Evolutionary conservation across 1,140 invertebrate genomes (phyloP).

Genomic region (Brachionus calyciflorus): DNA sequence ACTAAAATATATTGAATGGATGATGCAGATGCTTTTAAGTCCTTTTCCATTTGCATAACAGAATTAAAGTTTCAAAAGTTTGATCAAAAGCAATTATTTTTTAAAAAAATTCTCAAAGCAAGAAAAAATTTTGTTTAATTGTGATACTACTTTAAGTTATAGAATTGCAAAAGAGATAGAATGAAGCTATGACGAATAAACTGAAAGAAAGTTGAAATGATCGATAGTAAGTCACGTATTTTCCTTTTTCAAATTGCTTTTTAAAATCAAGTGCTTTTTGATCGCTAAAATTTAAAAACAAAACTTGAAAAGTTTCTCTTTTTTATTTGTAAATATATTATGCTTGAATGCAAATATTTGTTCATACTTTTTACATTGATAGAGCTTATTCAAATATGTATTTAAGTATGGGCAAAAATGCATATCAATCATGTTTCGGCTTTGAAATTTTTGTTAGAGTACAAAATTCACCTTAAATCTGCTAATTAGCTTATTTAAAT

Average conservation of each 20-base stretch:
- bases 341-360: conserved; percentile 15
- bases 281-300: conserved; percentile 19
- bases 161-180: too few relatives aligned
- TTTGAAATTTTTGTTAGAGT: conserved; percentile 16
- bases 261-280: conserved; percentile 24
- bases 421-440: conserved; percentile 30
- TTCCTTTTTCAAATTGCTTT: not conserved
- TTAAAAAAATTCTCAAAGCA: too few relatives aligned
- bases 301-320: not conserved
- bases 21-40: too few relatives aligned
- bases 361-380: not conserved
- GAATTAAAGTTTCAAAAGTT: too few relatives aligned
- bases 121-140: too few relatives aligned
- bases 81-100: too few relatives aligned
- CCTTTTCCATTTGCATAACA: too few relatives aligned
- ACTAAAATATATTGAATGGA: too few relatives aligned
- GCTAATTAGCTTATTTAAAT: conserved; percentile 24
- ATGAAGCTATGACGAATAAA: too few relatives aligned
- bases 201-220: too few relatives aligned
- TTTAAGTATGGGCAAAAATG: conserved; percentile 15
- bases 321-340: not conserved
- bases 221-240: conserved; percentile 17
- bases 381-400: conserved; percentile 16
- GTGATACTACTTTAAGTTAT: too few relatives aligned
- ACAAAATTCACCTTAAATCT: conserved; percentile 2